Percentiles rank a stretch among this genome's conserved stretches.
These are phyloP conservation scores for Hemiscyllium ocellatum DNA, from an alignment of 2,113 vertebrate species.

Conservation along the genomic window DNA sequence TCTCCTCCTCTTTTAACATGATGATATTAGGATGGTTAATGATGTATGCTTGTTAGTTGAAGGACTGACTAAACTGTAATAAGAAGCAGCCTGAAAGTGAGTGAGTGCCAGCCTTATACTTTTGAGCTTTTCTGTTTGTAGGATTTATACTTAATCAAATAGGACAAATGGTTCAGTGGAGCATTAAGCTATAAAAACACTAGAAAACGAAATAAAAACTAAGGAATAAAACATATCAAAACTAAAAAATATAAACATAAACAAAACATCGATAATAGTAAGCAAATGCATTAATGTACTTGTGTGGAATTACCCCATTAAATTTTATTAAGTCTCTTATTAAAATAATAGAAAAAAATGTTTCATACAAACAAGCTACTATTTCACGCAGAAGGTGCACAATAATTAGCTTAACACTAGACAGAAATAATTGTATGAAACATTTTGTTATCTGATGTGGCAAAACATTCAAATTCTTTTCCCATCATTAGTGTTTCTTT, in stretches of 20 bases:
- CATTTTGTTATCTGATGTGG: not conserved
- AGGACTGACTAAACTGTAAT: not conserved
- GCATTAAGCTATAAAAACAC: not conserved
- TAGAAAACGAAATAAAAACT: not conserved
- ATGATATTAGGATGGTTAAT: not conserved
- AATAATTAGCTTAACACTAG: not conserved
- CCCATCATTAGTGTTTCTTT: not conserved
- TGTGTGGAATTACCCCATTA: not conserved
- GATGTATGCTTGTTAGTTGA: not conserved
- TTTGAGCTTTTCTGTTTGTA: not conserved
- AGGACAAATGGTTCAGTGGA: not conserved
- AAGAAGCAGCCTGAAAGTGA: not conserved
- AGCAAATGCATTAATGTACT: not conserved
- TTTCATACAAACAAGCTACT: not conserved
- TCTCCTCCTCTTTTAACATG: conserved; percentile 2
- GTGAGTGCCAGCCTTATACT: not conserved
- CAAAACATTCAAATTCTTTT: not conserved
- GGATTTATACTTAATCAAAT: not conserved
- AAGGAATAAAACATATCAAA: not conserved
- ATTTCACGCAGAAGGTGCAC: not conserved
- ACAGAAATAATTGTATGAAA: not conserved
- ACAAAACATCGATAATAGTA: not conserved
- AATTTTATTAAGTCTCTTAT: not conserved
- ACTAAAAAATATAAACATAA: not conserved
- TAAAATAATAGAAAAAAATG: not conserved